Percentiles rank a stretch among this genome's conserved stretches.
These are phyloP conservation scores for Artemia sinica DNA, from an alignment of 2,888 invertebrate species.

Conservation along the genomic window DNA sequence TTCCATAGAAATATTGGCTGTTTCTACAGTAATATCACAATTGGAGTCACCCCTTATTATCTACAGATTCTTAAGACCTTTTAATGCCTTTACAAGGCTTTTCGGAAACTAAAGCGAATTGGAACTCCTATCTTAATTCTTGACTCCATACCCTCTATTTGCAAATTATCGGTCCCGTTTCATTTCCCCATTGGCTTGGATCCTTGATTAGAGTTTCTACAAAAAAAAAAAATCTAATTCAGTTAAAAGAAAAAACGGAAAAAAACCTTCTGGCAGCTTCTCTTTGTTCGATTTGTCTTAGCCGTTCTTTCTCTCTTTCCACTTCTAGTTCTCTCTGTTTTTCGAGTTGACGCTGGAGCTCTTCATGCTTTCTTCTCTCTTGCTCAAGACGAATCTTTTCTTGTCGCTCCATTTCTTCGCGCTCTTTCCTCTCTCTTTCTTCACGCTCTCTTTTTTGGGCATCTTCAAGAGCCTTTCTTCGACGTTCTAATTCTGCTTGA, in stretches of 20 bases:
- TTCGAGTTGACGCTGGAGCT: slow-evolving; percentile 60
- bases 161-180: too few species aligned
- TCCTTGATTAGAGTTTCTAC: too few species aligned
- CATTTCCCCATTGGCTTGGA: too few species aligned
- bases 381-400: slow-evolving; percentile 45
- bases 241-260: slow-evolving; percentile 24
- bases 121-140: too few species aligned
- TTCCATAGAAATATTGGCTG: too few species aligned
- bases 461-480: slow-evolving; percentile 72
- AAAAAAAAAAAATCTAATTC: too few species aligned
- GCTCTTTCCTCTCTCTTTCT: slow-evolving; percentile 77
- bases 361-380: slow-evolving; percentile 65
- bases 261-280: slow-evolving; percentile 54
- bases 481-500: slow-evolving; percentile 82
- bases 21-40: too few species aligned
- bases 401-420: slow-evolving; percentile 70
- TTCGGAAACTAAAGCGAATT: too few species aligned
- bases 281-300: slow-evolving; percentile 45
- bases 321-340: slow-evolving; percentile 55
- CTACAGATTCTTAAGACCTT: too few species aligned
- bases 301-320: slow-evolving; percentile 28
- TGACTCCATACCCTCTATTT: too few species aligned
- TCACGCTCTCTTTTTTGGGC: slow-evolving; percentile 77
- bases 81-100: too few species aligned
- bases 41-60: too few species aligned